These are phyloP conservation scores for Drosophila formosana DNA, from an alignment of 2,888 invertebrate genomes.

Conservation along the genomic window DNA sequence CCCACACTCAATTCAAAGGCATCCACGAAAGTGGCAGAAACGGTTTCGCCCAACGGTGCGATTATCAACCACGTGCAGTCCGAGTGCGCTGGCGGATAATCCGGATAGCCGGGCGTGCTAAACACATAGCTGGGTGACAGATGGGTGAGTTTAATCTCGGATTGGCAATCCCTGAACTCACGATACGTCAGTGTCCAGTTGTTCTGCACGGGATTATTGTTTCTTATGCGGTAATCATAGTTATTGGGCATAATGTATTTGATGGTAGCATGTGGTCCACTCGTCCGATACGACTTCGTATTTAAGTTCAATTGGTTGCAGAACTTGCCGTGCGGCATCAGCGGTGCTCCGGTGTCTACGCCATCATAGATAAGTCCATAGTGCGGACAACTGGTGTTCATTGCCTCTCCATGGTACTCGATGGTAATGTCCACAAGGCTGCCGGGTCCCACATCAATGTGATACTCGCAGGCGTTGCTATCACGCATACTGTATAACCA, in stretches of 20 bases:
- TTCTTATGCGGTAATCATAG: fast-evolving
- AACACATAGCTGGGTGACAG: constrained; percentile 85
- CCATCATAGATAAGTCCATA: constrained; percentile 89
- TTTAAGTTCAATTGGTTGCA: constrained; percentile 85
- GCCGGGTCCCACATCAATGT: constrained; percentile 90
- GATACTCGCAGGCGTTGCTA: constrained; percentile 88
- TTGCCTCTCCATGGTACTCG: constrained; percentile 85
- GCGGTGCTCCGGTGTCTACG: constrained; percentile 89
- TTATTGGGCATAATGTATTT: constrained; percentile 73
- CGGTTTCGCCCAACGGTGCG: constrained; percentile 90
- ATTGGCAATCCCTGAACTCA: constrained; percentile 88
- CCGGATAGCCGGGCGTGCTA: constrained; percentile 93
- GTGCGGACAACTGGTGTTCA: constrained; percentile 66
- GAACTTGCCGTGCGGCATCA: constrained; percentile 90
- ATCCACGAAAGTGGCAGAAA: constrained; percentile 91
- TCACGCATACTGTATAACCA: constrained; percentile 41
- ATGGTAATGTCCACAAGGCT: constrained; percentile 89
- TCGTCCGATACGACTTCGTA: constrained; percentile 85
- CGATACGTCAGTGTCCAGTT: constrained; percentile 79
- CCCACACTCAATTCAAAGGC: constrained; percentile 89
- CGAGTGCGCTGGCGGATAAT: constrained; percentile 90
- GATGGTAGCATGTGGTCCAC: constrained; percentile 88
- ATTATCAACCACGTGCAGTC: constrained; percentile 94
- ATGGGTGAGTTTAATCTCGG: constrained; percentile 85
- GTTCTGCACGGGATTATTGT: not conserved